phyloP scores from a whole-genome alignment of 2,797 vertebrate species.

The Ara ararauna region DNA sequence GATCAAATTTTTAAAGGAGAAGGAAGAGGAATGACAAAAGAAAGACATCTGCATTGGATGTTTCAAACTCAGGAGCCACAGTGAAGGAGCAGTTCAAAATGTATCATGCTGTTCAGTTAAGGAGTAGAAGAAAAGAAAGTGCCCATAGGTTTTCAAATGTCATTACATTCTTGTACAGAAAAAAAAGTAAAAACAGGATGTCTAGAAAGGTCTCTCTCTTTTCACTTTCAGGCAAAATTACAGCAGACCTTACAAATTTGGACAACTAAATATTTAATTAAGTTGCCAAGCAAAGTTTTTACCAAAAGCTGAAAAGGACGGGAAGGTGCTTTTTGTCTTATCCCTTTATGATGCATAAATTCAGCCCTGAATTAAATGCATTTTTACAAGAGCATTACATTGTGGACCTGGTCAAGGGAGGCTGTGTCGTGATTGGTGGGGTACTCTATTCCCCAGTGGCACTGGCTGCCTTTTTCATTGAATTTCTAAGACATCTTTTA shows the following conservation, averaged over 20 bases:
- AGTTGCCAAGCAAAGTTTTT: not conserved
- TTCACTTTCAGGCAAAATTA: not conserved
- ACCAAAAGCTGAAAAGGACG: not conserved
- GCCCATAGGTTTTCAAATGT: constrained; percentile 6
- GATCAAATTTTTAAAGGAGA: not conserved
- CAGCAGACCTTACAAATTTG: not conserved
- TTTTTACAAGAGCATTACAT: constrained; percentile 27
- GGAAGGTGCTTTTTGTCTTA: not conserved
- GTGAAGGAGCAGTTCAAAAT: not conserved
- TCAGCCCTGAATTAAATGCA: not conserved
- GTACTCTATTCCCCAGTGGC: constrained; percentile 67
- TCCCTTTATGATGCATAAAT: not conserved
- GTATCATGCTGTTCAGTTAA: not conserved
- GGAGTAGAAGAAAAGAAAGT: not conserved
- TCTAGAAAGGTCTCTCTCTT: not conserved
- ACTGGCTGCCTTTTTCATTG: constrained; percentile 33
- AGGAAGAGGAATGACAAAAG: not conserved
- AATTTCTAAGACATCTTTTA: constrained; percentile 60
- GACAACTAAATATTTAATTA: not conserved
- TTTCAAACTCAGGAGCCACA: not conserved
- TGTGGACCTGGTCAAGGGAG: constrained; percentile 18
- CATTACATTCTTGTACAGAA: not conserved
- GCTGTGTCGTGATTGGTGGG: not conserved
- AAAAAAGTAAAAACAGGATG: not conserved
- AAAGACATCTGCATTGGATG: not conserved